Evolutionary conservation across 2,888 invertebrate genomes (phyloP).

Genomic region (Drosophila subquinaria): DNA sequence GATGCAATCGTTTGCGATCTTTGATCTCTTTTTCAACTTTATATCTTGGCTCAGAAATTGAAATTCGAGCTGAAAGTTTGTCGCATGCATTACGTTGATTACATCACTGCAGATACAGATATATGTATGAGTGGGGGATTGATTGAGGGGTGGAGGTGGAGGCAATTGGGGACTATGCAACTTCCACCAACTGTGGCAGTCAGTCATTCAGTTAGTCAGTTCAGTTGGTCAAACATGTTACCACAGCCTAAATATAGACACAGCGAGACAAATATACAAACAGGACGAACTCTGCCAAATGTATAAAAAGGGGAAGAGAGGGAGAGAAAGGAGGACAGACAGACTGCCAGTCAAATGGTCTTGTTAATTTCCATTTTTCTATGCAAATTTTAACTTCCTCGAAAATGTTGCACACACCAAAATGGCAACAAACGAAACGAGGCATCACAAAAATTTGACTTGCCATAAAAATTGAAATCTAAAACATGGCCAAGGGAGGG

Average conservation of each 20-base stretch:
- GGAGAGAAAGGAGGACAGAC: slow-evolving; percentile 3
- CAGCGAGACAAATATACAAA: slow-evolving; percentile 61
- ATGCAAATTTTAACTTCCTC: slow-evolving; percentile 83
- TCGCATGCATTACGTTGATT: slow-evolving; percentile 79
- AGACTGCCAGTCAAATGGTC: slow-evolving; percentile 77
- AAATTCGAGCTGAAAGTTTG: slow-evolving; percentile 77
- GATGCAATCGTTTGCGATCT: slow-evolving; percentile 67
- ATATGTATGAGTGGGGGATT: background rate
- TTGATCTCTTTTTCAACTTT: slow-evolving; percentile 62
- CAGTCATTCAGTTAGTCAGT: slow-evolving; percentile 81
- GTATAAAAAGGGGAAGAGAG: slow-evolving; percentile 2
- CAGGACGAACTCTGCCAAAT: slow-evolving; percentile 63
- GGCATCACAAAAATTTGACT: slow-evolving; percentile 76
- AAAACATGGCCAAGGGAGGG: slow-evolving; percentile 52
- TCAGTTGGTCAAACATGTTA: slow-evolving; percentile 80
- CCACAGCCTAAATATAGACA: slow-evolving; percentile 74
- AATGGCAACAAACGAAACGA: slow-evolving; percentile 64
- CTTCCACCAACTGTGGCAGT: slow-evolving; percentile 72
- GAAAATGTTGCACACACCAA: slow-evolving; percentile 65
- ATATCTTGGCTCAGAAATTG: slow-evolving; percentile 59
- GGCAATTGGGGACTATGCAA: slow-evolving; percentile 44
- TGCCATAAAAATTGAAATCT: slow-evolving; percentile 80
- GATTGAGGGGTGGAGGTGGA: slow-evolving; percentile 4
- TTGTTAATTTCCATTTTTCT: slow-evolving; percentile 83
- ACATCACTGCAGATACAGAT: slow-evolving; percentile 62